Percentiles rank a stretch among this genome's conserved stretches.
These are phyloP conservation scores for Brachionus plicatilis DNA, from an alignment of 1,140 invertebrate genomes.

Conservation along the genomic window DNA sequence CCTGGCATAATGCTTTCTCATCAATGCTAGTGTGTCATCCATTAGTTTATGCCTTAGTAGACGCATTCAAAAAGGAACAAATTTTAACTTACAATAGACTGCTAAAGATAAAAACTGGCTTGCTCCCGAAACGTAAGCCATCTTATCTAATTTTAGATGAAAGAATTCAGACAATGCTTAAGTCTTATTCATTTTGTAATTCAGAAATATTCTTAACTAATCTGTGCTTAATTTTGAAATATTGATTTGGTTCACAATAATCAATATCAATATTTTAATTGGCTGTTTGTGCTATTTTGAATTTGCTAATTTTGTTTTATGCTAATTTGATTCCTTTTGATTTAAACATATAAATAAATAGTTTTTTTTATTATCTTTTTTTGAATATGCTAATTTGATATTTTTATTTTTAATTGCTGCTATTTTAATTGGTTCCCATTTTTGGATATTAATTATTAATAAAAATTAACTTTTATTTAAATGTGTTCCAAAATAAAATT, in stretches of 20 bases:
- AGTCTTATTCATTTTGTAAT: neutral
- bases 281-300: neutral
- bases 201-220: neutral
- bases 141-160: neutral
- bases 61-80: neutral
- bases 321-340: neutral
- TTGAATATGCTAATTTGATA: neutral
- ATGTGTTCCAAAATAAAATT: no score
- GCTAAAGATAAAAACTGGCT: neutral
- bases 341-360: neutral
- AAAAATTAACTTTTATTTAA: no score
- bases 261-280: neutral
- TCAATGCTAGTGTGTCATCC: neutral
- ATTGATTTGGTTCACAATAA: neutral
- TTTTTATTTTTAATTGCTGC: neutral
- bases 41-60: slow-evolving; percentile 1
- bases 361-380: neutral
- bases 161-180: neutral
- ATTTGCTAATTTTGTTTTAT: neutral
- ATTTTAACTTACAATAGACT: neutral
- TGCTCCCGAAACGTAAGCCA: neutral
- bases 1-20: slow-evolving; percentile 2
- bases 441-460: no score
- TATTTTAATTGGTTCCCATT: neutral
- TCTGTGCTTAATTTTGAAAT: neutral